phyloP scores from a whole-genome alignment of 2,888 invertebrate genomes.

The Cephus pygmeus region DNA sequence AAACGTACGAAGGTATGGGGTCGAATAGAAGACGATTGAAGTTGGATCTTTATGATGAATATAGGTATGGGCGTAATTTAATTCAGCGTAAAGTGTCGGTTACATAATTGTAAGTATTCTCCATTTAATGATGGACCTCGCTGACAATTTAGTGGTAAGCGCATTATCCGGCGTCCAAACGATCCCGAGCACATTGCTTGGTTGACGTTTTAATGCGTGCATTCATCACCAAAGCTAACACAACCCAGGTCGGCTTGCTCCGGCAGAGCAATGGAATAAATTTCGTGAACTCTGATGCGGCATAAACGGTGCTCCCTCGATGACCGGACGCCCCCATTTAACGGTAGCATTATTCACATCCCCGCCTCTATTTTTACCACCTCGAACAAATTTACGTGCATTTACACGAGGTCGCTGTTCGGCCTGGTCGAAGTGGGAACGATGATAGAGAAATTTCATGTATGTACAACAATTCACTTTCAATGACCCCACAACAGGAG shows the following conservation, averaged over 20 bases:
- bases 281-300: constrained; percentile 57
- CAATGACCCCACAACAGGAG: no score
- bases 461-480: not conserved
- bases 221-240: constrained; percentile 49
- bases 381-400: constrained; percentile 50
- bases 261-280: constrained; percentile 52
- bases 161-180: constrained; percentile 27
- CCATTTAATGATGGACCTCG: constrained; percentile 32
- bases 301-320: constrained; percentile 51
- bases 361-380: constrained; percentile 40
- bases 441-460: not conserved
- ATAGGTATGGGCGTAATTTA: not conserved
- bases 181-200: constrained; percentile 27
- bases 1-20: not conserved
- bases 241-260: constrained; percentile 32
- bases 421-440: not conserved
- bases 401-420: constrained; percentile 37
- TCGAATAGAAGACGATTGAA: not conserved
- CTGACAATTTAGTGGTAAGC: constrained; percentile 30
- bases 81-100: not conserved
- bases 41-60: not conserved
- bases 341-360: constrained; percentile 54
- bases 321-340: constrained; percentile 53
- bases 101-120: constrained; percentile 30
- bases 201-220: constrained; percentile 53